A percentile compares a stretch with the other conserved stretches of the same genome.
Evolutionary conservation across 2,888 invertebrate genomes (phyloP).

Genomic region (Latheticus oryzae): DNA sequence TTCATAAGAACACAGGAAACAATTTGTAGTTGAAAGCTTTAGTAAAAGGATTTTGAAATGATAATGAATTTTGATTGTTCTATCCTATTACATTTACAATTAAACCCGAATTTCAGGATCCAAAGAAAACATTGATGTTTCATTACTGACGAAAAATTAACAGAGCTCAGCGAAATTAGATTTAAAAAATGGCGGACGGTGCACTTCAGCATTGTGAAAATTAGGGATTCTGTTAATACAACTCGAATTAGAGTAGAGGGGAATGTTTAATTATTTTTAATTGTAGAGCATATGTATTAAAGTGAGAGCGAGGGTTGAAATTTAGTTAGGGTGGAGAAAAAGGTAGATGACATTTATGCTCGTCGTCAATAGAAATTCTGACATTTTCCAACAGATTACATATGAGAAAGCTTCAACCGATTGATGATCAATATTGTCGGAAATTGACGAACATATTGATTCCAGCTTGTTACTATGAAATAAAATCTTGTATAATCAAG

Average conservation of each 20-base stretch:
- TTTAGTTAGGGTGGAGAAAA: background rate
- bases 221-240: conserved; percentile 16
- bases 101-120: conserved; percentile 3
- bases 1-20: too few species aligned
- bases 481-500: too few species aligned
- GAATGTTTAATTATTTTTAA: conserved; percentile 26
- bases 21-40: conserved; percentile 1
- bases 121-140: conserved; percentile 4
- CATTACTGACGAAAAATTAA: conserved; percentile 14
- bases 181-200: conserved; percentile 16
- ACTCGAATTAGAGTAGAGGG: conserved; percentile 16
- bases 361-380: conserved; percentile 18
- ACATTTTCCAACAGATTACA: conserved; percentile 12
- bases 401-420: too few species aligned
- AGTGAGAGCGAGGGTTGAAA: conserved; percentile 6
- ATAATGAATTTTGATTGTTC: conserved; percentile 18
- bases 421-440: too few species aligned
- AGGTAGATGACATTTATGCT: conserved; percentile 9
- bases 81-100: conserved; percentile 10
- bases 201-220: conserved; percentile 19
- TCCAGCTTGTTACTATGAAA: too few species aligned
- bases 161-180: conserved; percentile 21
- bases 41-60: conserved; percentile 10
- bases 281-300: conserved; percentile 24
- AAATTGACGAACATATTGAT: too few species aligned